Base-by-base conservation (phyloP, 2,113 vertebrate species). In the Bubo bubo region DNA sequence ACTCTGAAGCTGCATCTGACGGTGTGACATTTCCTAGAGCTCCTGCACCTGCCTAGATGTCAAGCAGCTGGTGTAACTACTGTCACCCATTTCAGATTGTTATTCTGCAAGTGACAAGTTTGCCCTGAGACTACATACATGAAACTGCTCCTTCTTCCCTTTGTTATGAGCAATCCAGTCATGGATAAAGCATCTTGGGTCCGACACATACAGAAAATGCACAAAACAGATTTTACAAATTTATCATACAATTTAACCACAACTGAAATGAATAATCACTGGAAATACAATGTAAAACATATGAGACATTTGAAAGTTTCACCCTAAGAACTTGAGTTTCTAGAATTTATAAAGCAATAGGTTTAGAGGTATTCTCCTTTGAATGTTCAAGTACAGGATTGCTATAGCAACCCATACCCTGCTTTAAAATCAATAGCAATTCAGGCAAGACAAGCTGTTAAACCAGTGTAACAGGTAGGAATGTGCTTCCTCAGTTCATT, bases 11-110 rank as follows among this genome's bases (percentile, higher is more conserved):
- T 83, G 22, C 92, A 94, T 98, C 95, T 97, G 97, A 98, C 16
- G 43, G 79, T 86, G 82, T 98, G 97, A 98, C 97, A 98, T 97
- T 97, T 98, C 97, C 98, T 97, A 97, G 93, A 97, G 98, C 96
- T 96, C 45, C 96, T 90, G 96, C 97, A 98, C 96, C 96, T 98
- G 97, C 97, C 97, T 95, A 91, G 88, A 98, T 96, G 97, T 97
- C 97, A 98, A 88, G 92, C 89, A 97, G 96, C 97, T 95, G 96
- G 96, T 96, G 86, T 67, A 93, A 97, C 87, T 21, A 90, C 94
- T 98, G 97, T 96, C 90, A 97, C 96, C 93, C 59, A 41, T 74
- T 97, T 77, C 79, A 72, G 95, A 74, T 66, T 96, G 88, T 86
- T 98, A 95, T 93, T 96, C 87, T 49, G 41, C 7, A 7, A 98